Conservation (phyloP, 2,113 vertebrate genomes). For the Condylura cristata region DNA sequence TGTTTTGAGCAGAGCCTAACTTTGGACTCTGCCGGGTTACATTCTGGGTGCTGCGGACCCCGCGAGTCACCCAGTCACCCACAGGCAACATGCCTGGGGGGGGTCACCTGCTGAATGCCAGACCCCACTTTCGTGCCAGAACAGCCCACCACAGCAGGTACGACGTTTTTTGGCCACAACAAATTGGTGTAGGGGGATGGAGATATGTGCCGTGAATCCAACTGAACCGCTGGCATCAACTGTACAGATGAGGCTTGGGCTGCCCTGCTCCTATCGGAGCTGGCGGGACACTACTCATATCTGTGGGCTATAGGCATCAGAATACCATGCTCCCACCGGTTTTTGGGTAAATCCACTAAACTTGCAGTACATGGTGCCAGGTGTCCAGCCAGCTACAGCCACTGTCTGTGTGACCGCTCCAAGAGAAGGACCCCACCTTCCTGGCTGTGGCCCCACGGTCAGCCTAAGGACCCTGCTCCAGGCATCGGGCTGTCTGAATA, state of each 20-base stretch:
- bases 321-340: slow-evolving; percentile 85
- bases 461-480: too few relatives aligned
- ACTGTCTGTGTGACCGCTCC: slow-evolving; percentile 30
- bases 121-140: not conserved
- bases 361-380: slow-evolving; percentile 91
- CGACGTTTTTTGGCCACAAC: rapidly evolving
- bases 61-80: not conserved
- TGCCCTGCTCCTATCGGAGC: not conserved
- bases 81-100: not conserved
- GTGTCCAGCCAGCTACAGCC: not conserved
- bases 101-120: slow-evolving; percentile 43
- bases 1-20: not conserved
- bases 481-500: too few relatives aligned
- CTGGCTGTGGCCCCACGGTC: not conserved
- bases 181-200: not conserved
- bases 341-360: slow-evolving; percentile 92
- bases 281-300: slow-evolving; percentile 76
- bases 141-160: not conserved
- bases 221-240: not conserved
- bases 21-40: not conserved
- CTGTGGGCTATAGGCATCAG: slow-evolving; percentile 91
- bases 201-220: not conserved
- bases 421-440: slow-evolving; percentile 53
- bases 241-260: not conserved
- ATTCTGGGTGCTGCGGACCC: not conserved